Conservation (phyloP, 37 sponge, comb jelly and placozoan genomes). For the Cliona cf. orientalis region DNA sequence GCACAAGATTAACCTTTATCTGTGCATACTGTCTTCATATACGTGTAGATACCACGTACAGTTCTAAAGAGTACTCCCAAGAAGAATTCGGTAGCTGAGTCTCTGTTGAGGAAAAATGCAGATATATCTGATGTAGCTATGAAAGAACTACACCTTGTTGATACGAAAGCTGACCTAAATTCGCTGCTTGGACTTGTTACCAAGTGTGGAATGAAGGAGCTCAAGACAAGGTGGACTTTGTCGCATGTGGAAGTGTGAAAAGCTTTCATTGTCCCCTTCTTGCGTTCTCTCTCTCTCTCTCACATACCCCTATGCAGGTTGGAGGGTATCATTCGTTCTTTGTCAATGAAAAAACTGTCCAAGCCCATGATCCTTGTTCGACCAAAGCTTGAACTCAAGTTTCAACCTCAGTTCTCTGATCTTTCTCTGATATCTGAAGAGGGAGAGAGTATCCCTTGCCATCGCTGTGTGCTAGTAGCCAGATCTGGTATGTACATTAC, state of each 20-base stretch:
- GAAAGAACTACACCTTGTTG: constrained; percentile 12
- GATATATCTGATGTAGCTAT: not conserved
- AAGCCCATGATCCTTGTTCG: not conserved
- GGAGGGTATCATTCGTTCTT: constrained; percentile 3
- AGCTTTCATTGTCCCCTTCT: not conserved
- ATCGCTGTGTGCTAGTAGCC: constrained; percentile 80
- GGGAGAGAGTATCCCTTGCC: constrained; percentile 51
- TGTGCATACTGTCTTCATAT: not conserved
- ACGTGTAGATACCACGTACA: not conserved
- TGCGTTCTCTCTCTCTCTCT: not conserved
- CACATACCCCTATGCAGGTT: constrained; percentile 12
- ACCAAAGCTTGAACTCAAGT: constrained; percentile 1
- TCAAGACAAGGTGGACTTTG: constrained; percentile 14
- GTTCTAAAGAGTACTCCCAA: constrained; percentile 27
- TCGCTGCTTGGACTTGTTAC: constrained; percentile 25
- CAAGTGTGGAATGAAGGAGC: constrained; percentile 4
- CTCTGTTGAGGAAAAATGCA: not conserved
- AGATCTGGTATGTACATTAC: constrained; percentile 66
- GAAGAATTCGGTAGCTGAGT: not conserved
- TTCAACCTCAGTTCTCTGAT: constrained; percentile 34
- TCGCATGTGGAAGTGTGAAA: not conserved
- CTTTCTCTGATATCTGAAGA: constrained; percentile 41
- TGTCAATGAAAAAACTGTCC: not conserved
- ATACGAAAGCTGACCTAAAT: constrained; percentile 16
- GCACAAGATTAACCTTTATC: too few relatives aligned